Evolutionary conservation across 2,888 invertebrate genomes (phyloP).

Genomic region (Clivina fossor): DNA sequence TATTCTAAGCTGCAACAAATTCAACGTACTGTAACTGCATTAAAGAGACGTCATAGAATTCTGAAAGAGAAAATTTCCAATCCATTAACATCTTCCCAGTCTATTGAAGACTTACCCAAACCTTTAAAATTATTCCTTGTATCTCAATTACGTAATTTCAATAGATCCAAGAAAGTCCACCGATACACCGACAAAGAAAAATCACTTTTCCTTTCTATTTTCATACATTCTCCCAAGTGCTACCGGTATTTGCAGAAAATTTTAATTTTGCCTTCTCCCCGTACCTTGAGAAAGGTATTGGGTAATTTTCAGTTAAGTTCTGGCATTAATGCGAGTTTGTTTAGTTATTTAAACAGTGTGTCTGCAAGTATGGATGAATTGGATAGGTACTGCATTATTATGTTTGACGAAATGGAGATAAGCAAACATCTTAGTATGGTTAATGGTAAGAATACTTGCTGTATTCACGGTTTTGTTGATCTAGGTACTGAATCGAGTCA

Average conservation of each 20-base stretch:
- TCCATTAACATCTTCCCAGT: no score
- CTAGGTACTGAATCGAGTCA: not conserved
- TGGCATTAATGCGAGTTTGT: slow-evolving; percentile 3
- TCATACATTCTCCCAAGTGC: not conserved
- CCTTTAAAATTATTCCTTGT: not conserved
- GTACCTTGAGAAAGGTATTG: not conserved
- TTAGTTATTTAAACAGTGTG: slow-evolving; percentile 1
- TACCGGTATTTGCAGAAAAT: not conserved
- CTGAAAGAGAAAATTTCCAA: no score
- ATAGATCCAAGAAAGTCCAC: not conserved
- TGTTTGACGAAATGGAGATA: slow-evolving; percentile 13
- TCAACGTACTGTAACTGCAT: no score
- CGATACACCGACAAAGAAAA: slow-evolving; percentile 7
- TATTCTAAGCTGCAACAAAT: no score
- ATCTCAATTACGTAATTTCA: not conserved
- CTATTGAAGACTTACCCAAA: no score
- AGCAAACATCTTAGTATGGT: not conserved
- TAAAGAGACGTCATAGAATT: no score
- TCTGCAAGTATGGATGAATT: not conserved
- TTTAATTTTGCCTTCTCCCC: not conserved
- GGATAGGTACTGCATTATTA: not conserved
- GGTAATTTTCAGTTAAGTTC: slow-evolving; percentile 5
- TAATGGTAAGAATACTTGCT: not conserved
- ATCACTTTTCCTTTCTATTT: not conserved
- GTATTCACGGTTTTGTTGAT: not conserved